Percentiles rank a stretch among this genome's conserved stretches.
These are phyloP conservation scores for Dynastes maya DNA, from an alignment of 2,888 invertebrate genomes.

Conservation along the genomic window DNA sequence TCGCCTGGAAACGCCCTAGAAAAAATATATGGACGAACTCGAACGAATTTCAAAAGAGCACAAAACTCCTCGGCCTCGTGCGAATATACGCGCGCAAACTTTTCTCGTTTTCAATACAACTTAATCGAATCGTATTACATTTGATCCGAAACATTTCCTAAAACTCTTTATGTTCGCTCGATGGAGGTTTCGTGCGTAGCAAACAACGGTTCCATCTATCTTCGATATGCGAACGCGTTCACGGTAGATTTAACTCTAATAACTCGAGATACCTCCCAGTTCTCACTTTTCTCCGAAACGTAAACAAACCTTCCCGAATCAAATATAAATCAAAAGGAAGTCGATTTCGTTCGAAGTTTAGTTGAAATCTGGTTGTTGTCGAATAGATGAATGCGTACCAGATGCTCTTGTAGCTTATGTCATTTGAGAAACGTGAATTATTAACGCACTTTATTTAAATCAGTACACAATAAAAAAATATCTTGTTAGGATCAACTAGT, in stretches of 20 bases:
- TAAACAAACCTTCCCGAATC: constrained; percentile 12
- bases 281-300: background rate
- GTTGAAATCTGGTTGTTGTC: background rate
- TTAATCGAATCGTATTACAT: constrained; percentile 43
- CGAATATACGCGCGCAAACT: background rate
- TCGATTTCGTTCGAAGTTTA: background rate
- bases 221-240: constrained; percentile 38
- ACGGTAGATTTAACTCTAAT: constrained; percentile 43
- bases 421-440: too few species aligned
- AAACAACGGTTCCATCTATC: constrained; percentile 38
- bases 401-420: too few species aligned
- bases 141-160: constrained; percentile 39
- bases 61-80: background rate
- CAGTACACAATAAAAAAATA: too few species aligned
- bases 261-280: constrained; percentile 22
- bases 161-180: constrained; percentile 7
- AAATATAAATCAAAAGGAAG: constrained; percentile 9
- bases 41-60: background rate
- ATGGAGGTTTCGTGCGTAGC: background rate
- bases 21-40: background rate
- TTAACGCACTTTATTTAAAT: too few species aligned
- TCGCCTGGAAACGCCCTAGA: background rate
- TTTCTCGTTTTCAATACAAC: constrained; percentile 38
- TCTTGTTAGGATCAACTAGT: too few species aligned
- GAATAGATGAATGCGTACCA: too few species aligned